Conservation (phyloP, 1,140 invertebrate genomes). For the Drosophila elegans region DNA sequence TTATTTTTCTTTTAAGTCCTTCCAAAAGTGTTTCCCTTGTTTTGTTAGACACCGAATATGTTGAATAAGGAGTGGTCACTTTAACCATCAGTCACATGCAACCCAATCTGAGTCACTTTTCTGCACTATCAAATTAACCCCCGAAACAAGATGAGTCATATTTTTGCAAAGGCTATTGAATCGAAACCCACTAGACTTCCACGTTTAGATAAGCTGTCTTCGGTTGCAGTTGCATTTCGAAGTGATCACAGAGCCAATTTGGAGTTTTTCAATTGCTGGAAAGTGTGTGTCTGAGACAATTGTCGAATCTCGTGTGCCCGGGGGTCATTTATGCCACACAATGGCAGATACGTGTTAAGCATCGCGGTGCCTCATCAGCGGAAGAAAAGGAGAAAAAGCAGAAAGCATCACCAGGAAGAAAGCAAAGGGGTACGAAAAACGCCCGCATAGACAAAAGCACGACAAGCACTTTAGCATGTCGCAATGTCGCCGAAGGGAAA, state of each 20-base stretch:
- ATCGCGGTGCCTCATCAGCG: conserved; percentile 51
- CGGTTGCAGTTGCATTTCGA: conserved; percentile 11
- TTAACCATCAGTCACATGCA: conserved; percentile 23
- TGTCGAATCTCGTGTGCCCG: conserved; percentile 41
- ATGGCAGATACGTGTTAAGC: conserved; percentile 79
- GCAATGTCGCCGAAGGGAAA: conserved; percentile 36
- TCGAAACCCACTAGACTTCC: neutral
- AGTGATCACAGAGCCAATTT: conserved; percentile 44
- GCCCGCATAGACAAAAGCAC: conserved; percentile 69
- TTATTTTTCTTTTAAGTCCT: neutral
- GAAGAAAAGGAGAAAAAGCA: conserved; percentile 7
- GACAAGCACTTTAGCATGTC: conserved; percentile 83
- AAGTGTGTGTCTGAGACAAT: conserved; percentile 30
- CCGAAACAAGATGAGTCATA: conserved; percentile 20
- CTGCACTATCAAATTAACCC: conserved; percentile 36
- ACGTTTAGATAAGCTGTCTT: conserved; percentile 33
- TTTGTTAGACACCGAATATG: conserved; percentile 11
- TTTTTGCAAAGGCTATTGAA: conserved; percentile 9
- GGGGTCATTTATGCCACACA: conserved; percentile 72
- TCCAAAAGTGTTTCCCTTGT: neutral
- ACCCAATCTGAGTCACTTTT: conserved; percentile 36
- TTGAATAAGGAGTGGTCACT: conserved; percentile 22
- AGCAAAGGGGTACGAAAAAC: conserved; percentile 29
- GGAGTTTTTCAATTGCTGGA: conserved; percentile 60
- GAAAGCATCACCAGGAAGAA: conserved; percentile 34